Conservation (phyloP, 2,888 invertebrate genomes). For the Nematopogon swammerdamellus region DNA sequence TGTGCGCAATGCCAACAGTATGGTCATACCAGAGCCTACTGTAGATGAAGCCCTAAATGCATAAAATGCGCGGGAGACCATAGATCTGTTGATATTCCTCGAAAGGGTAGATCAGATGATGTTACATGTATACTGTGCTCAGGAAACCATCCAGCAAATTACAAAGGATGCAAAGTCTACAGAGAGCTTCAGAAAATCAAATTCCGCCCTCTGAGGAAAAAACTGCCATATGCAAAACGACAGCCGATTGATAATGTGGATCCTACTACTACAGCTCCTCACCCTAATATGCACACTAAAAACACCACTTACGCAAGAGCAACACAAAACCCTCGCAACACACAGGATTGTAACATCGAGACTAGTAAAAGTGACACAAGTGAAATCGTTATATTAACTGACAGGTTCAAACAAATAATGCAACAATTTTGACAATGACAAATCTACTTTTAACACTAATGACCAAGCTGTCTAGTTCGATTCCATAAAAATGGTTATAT, state of each 20-base stretch:
- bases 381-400: background rate
- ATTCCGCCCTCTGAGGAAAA: background rate
- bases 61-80: background rate
- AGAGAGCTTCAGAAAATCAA: background rate
- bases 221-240: background rate
- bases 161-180: constrained; percentile 1
- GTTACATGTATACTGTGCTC: background rate
- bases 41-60: background rate
- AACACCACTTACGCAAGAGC: no score
- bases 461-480: background rate
- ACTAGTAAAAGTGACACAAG: background rate
- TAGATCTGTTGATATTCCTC: background rate
- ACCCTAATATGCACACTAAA: no score
- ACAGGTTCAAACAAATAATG: background rate
- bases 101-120: background rate
- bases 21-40: constrained; percentile 1
- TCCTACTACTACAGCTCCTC: no score
- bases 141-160: background rate
- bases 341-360: no score
- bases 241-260: background rate
- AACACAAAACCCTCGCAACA: no score
- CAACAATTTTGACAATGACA: background rate
- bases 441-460: background rate
- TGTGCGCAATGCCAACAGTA: background rate
- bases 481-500: background rate